Percentiles rank a stretch among this genome's conserved stretches.
phyloP scores from a whole-genome alignment of 2,113 vertebrate species.

The Donacobius atricapilla region DNA sequence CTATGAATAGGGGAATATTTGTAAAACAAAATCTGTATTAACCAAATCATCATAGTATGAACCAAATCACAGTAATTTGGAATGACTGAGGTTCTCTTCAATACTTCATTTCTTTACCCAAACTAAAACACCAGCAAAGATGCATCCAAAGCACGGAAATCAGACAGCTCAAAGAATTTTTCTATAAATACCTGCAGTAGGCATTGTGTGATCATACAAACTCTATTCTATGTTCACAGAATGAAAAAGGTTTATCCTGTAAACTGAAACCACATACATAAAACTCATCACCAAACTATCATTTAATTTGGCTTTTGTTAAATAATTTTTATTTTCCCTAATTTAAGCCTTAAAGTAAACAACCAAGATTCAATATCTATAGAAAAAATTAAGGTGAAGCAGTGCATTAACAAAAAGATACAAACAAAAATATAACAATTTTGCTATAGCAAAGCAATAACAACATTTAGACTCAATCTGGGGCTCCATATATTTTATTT shows the following conservation, averaged over 20 bases:
- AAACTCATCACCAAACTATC: neutral
- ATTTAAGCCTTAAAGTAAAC: neutral
- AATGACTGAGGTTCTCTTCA: neutral
- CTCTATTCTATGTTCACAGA: neutral
- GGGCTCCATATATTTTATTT: neutral
- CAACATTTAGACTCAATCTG: neutral
- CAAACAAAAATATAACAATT: neutral
- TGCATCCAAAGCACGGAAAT: neutral
- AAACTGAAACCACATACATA: neutral
- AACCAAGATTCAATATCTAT: neutral
- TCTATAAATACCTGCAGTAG: neutral
- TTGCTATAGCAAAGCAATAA: neutral
- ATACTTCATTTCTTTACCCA: neutral
- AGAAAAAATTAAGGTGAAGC: neutral
- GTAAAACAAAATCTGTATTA: neutral
- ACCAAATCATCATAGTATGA: neutral
- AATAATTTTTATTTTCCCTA: neutral
- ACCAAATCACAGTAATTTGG: neutral
- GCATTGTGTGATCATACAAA: neutral
- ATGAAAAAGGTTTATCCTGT: neutral
- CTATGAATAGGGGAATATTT: neutral
- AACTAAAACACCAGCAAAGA: neutral
- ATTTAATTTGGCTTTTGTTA: neutral
- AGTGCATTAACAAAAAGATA: neutral
- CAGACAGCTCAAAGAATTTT: neutral